These are phyloP conservation scores for Yponomeuta cagnagella DNA, from an alignment of 2,888 invertebrate species.

Conservation along the genomic window DNA sequence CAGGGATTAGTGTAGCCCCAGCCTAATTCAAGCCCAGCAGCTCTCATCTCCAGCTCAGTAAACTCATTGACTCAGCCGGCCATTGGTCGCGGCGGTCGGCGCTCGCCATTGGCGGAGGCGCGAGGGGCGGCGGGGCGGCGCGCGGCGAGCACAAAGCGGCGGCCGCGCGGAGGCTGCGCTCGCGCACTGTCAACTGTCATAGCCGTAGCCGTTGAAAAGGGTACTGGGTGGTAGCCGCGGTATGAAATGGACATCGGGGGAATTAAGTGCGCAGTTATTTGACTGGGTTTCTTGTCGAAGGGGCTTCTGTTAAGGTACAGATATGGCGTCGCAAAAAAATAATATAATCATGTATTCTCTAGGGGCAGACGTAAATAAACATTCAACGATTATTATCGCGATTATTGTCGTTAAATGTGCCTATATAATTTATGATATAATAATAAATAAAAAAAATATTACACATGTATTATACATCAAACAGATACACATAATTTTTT, in stretches of 20 bases:
- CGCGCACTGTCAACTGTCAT: constrained; percentile 53
- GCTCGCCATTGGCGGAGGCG: constrained; percentile 47
- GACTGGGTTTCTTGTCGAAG: too few species aligned
- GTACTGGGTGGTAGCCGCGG: constrained; percentile 11
- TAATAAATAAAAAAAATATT: too few species aligned
- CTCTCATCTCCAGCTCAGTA: neutral
- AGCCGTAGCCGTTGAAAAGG: constrained; percentile 48
- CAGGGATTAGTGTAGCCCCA: constrained; percentile 41
- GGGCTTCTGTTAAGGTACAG: too few species aligned
- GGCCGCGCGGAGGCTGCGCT: constrained; percentile 30
- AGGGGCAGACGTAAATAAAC: too few species aligned
- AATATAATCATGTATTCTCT: too few species aligned
- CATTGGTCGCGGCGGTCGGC: constrained; percentile 46
- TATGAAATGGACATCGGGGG: constrained; percentile 38
- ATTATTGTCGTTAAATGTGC: too few species aligned
- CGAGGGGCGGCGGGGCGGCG: constrained; percentile 26
- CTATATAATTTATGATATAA: too few species aligned
- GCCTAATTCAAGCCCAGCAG: constrained; percentile 19
- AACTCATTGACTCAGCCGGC: constrained; percentile 31
- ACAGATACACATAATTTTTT: too few species aligned
- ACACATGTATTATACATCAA: too few species aligned
- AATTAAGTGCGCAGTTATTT: neutral
- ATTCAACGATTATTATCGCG: too few species aligned
- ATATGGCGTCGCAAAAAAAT: too few species aligned
- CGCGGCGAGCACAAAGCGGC: constrained; percentile 56